These are phyloP conservation scores for Tonatia bakeri DNA, from an alignment of 2,113 vertebrate species.

Conservation along the genomic window DNA sequence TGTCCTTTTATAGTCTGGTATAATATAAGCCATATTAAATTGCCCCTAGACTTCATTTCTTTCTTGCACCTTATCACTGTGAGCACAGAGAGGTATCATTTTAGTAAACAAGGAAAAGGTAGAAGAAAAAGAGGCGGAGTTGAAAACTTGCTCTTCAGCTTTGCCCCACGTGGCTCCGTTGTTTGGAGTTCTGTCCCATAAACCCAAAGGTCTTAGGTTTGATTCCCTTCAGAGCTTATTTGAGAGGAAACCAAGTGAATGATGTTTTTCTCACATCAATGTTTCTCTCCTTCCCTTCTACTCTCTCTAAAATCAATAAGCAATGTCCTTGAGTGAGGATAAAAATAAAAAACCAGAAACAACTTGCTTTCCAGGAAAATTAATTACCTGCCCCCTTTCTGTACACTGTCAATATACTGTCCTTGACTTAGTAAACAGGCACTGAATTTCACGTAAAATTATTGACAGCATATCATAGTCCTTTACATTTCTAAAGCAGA, in stretches of 20 bases:
- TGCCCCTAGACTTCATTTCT: not conserved
- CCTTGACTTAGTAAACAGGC: not conserved
- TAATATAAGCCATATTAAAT: not conserved
- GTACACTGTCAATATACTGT: not conserved
- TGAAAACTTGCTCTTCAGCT: not conserved
- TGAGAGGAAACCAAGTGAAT: too few species aligned
- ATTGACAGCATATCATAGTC: not conserved
- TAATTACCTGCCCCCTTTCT: not conserved
- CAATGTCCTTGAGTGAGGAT: too few species aligned
- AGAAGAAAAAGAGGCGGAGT: not conserved
- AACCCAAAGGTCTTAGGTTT: too few species aligned
- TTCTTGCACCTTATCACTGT: not conserved
- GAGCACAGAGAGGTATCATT: not conserved
- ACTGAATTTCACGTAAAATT: not conserved
- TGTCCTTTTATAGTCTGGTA: not conserved
- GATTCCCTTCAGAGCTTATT: too few species aligned
- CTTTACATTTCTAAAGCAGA: constrained; percentile 26
- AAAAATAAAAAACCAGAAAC: not conserved
- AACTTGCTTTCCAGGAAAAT: not conserved
- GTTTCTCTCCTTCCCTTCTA: too few species aligned
- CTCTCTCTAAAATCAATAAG: too few species aligned
- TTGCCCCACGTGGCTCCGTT: too few species aligned
- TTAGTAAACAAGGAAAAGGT: not conserved
- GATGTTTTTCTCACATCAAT: too few species aligned
- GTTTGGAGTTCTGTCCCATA: too few species aligned